Conservation (phyloP, 1,140 invertebrate genomes). For the Acyrthosiphon pisum region DNA sequence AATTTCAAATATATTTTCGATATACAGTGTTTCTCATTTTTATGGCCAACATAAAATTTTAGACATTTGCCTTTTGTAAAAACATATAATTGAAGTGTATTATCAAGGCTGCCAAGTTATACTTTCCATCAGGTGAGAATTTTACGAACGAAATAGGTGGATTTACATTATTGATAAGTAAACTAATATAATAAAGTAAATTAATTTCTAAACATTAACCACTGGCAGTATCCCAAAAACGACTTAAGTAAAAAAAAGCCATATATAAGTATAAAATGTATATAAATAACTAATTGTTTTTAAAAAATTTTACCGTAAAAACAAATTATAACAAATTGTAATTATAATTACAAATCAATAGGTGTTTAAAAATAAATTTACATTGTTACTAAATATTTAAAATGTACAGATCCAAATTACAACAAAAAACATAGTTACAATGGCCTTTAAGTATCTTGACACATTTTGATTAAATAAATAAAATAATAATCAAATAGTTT, state of each 20-base stretch:
- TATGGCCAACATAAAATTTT: slow-evolving; percentile 97
- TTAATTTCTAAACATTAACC: slow-evolving; percentile 99
- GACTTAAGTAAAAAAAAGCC: slow-evolving; percentile 70
- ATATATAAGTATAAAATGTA: slow-evolving; percentile 56
- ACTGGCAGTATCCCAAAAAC: slow-evolving; percentile 99
- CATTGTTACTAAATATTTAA: background rate
- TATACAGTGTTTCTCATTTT: slow-evolving; percentile 99
- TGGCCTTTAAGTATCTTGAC: slow-evolving; percentile 99
- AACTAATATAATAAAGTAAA: too few species aligned
- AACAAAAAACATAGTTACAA: slow-evolving; percentile 99
- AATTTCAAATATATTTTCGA: too few species aligned
- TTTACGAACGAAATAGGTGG: slow-evolving; percentile 99
- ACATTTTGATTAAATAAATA: slow-evolving; percentile 81
- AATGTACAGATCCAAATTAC: slow-evolving; percentile 93
- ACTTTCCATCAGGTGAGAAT: slow-evolving; percentile 99
- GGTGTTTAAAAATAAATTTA: background rate
- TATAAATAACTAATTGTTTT: slow-evolving; percentile 22
- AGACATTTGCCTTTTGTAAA: slow-evolving; percentile 96
- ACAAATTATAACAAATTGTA: too few species aligned
- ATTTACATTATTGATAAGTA: slow-evolving; percentile 95
- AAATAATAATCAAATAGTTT: background rate
- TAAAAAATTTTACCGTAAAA: slow-evolving; percentile 77
- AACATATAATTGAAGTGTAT: slow-evolving; percentile 98
- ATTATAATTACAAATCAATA: background rate
- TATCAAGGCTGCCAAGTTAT: slow-evolving; percentile 98